Conservation (phyloP, 2,888 invertebrate species). For the Heliconius ismenius region DNA sequence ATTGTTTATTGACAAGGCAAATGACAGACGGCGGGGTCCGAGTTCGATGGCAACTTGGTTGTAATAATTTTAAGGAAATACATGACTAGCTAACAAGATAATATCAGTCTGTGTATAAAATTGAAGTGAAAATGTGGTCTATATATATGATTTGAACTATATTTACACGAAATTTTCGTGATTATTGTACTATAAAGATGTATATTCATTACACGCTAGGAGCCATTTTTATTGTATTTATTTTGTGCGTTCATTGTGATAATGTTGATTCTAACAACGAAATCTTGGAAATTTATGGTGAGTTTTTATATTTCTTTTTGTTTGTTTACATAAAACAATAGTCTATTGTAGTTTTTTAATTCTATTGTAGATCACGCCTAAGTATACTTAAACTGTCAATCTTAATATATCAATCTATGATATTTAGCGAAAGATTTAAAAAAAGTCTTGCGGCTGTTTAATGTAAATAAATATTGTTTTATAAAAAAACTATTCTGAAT, state of each 20-base stretch:
- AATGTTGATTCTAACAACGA: conserved; percentile 78
- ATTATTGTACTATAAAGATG: conserved; percentile 70
- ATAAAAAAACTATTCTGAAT: neutral
- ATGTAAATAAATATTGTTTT: conserved; percentile 2
- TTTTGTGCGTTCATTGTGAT: conserved; percentile 82
- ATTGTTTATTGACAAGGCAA: conserved; percentile 80
- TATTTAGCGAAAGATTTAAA: conserved; percentile 6
- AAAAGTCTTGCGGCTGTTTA: neutral
- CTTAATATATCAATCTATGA: conserved; percentile 30
- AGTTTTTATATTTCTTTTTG: conserved; percentile 51
- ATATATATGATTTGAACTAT: conserved; percentile 66
- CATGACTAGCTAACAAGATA: conserved; percentile 66
- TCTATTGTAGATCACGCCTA: conserved; percentile 34
- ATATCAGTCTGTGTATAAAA: conserved; percentile 62
- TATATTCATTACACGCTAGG: conserved; percentile 76
- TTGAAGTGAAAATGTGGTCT: conserved; percentile 74
- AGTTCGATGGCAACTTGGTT: conserved; percentile 71
- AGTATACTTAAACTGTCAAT: conserved; percentile 36
- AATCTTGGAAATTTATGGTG: conserved; percentile 76
- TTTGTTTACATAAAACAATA: conserved; percentile 5
- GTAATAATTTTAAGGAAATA: conserved; percentile 65
- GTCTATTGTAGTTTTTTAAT: neutral
- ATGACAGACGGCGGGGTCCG: conserved; percentile 78
- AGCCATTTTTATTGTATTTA: conserved; percentile 82
- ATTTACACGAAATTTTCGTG: conserved; percentile 66